Evolutionary conservation across 2,113 vertebrate genomes (phyloP), one percentile per base, ranked within the genome.

Genomic region (Gorsachius goisagi): DNA sequence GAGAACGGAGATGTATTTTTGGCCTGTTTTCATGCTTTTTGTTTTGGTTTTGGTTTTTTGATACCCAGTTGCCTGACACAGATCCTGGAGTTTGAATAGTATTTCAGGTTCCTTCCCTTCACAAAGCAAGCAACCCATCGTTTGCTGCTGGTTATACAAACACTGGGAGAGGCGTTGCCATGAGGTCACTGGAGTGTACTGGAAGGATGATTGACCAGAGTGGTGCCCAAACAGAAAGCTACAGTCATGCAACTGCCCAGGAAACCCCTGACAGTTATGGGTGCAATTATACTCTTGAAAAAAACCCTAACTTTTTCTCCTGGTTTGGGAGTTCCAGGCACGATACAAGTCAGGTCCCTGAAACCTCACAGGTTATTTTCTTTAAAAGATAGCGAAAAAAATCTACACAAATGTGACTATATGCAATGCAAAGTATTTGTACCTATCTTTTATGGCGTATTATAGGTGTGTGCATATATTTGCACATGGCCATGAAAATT

Each of bases 371-470:
- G 26, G 9, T 12, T 37, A 14, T 12, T 67, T 28, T 24, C 47
- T 64, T 49, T n/a, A 21, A 3, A n/a, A 47, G 60, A 18, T 10
- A 21, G 13, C 0, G 3, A 26, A 33, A 74, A 68, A 81, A 18
- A 18, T 10, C 33, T 26, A 30, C 21, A 7, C 9, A 27, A 22
- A 39, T 15, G 58, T 9, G 27, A 62, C 24, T 7, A 6, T 1
- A 1, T 21, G 64, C 49, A 47, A 9, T 2, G 9, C 6, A 32
- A 12, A 2, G n/a, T 14, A 39, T 26, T 52, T 22, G 22, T 20
- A 10, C 0, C 0, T 14, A 8, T 23, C 22, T 66, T 58, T 66
- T 41, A 37, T 0, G 6, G n/a, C 1, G 2, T 19, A 8, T 2
- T 0, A 28, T 26, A 39, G 35, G 17, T 6, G 39, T 35, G 21